phyloP scores from a whole-genome alignment of 2,888 invertebrate genomes.

The Tridacna crocea region DNA sequence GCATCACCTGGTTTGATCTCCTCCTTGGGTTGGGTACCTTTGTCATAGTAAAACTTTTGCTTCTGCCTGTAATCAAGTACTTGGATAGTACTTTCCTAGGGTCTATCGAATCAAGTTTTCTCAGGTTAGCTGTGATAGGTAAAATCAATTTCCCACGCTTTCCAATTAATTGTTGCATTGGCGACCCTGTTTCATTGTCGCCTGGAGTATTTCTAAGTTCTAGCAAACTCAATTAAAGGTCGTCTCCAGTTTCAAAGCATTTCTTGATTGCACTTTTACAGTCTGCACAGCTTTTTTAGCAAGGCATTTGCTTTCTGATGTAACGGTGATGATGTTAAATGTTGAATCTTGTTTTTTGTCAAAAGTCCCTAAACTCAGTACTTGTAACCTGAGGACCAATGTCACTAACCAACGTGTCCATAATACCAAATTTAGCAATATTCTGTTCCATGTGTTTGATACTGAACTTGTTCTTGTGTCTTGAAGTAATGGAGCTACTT shows the following conservation, averaged over 20 bases:
- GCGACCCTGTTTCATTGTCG: slow-evolving; percentile 36
- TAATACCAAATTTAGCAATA: slow-evolving; percentile 58
- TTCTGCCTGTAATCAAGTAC: slow-evolving; percentile 24
- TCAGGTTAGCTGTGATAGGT: slow-evolving; percentile 27
- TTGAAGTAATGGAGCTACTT: slow-evolving; percentile 26
- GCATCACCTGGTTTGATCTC: slow-evolving; percentile 21
- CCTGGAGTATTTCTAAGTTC: slow-evolving; percentile 50
- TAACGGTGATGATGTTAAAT: slow-evolving; percentile 45
- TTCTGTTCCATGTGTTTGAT: slow-evolving; percentile 40
- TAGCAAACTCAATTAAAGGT: slow-evolving; percentile 32
- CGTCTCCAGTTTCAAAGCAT: slow-evolving; percentile 32
- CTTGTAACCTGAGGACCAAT: background rate
- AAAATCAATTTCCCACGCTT: slow-evolving; percentile 35
- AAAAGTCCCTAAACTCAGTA: slow-evolving; percentile 39
- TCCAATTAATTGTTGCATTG: slow-evolving; percentile 46
- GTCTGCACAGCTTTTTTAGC: slow-evolving; percentile 49
- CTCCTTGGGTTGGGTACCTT: slow-evolving; percentile 6
- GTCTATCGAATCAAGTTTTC: slow-evolving; percentile 10
- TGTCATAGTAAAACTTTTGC: slow-evolving; percentile 44
- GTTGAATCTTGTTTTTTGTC: slow-evolving; percentile 1
- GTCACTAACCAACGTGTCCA: slow-evolving; percentile 50
- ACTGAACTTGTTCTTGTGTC: slow-evolving; percentile 26
- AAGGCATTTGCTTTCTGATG: slow-evolving; percentile 58
- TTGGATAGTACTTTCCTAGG: slow-evolving; percentile 11
- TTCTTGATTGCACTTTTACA: slow-evolving; percentile 42